phyloP scores from a whole-genome alignment of 2,888 invertebrate genomes.

The Clusia tigrina region DNA sequence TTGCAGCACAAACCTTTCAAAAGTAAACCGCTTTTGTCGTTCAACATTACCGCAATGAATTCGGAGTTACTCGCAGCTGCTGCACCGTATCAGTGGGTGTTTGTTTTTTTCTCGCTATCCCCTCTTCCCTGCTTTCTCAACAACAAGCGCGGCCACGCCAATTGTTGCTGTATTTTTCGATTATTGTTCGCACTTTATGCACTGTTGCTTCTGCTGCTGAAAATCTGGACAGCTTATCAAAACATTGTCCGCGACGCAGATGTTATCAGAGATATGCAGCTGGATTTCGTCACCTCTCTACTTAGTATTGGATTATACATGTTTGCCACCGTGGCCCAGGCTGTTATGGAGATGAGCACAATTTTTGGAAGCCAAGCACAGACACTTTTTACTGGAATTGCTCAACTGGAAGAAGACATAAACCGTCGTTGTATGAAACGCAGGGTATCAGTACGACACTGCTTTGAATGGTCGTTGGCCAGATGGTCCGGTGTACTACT shows the following conservation, averaged over 20 bases:
- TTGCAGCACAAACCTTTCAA: too few relatives aligned
- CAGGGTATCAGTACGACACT: neutral
- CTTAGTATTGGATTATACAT: conserved; percentile 38
- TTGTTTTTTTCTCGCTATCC: too few relatives aligned
- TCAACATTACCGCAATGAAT: too few relatives aligned
- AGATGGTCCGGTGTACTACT: conserved; percentile 37
- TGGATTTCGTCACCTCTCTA: conserved; percentile 43
- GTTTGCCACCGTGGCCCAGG: conserved; percentile 32
- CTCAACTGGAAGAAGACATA: conserved; percentile 41
- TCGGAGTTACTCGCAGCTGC: too few relatives aligned
- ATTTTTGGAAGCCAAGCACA: conserved; percentile 31
- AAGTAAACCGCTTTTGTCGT: too few relatives aligned
- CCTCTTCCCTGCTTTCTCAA: too few relatives aligned
- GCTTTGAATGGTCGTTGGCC: conserved; percentile 31
- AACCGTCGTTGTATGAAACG: conserved; percentile 14
- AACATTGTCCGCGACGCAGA: conserved; percentile 36
- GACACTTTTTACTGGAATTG: conserved; percentile 37
- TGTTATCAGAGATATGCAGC: conserved; percentile 28
- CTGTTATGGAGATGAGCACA: conserved; percentile 31
- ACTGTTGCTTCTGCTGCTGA: conserved; percentile 25
- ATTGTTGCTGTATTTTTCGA: too few relatives aligned
- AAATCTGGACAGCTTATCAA: conserved; percentile 33
- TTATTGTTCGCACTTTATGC: conserved; percentile 30
- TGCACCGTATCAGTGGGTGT: too few relatives aligned
- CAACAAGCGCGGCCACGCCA: too few relatives aligned